These are phyloP conservation scores for Synanceia verrucosa DNA, from an alignment of 2,797 vertebrate species.

Conservation along the genomic window DNA sequence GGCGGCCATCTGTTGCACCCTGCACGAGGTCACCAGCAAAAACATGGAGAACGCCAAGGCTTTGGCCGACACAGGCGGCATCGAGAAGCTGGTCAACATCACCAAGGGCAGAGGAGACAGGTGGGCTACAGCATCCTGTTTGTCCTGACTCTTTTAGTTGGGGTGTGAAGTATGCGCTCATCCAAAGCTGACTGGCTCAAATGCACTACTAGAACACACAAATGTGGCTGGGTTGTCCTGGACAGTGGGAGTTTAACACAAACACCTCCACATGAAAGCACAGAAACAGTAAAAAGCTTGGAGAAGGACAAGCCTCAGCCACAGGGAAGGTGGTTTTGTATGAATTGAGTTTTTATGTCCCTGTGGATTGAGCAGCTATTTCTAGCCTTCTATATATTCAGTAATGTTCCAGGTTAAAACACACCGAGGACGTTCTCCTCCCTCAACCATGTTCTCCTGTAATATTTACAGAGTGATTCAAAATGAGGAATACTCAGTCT, in stretches of 20 bases:
- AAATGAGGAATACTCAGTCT: constrained; percentile 17
- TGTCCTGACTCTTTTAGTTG: constrained; percentile 1
- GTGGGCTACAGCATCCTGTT: constrained; percentile 72
- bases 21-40: constrained; percentile 97
- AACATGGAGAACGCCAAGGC: constrained; percentile 99
- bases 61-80: constrained; percentile 93
- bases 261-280: constrained; percentile 2
- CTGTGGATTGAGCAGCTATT: constrained; percentile 64
- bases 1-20: constrained; percentile 95
- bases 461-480: constrained; percentile 4
- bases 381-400: constrained; percentile 57
- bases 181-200: neutral
- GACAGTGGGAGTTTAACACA: constrained; percentile 9
- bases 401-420: constrained; percentile 51
- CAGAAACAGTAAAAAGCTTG: constrained; percentile 11
- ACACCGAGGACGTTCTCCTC: constrained; percentile 31
- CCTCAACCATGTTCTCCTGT: constrained; percentile 25
- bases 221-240: constrained; percentile 6
- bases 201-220: neutral
- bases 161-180: neutral
- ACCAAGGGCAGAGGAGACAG: constrained; percentile 96
- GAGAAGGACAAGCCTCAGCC: constrained; percentile 31
- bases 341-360: constrained; percentile 53
- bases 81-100: constrained; percentile 98
- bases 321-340: constrained; percentile 57